Conservation (phyloP, 2,888 invertebrate genomes). For the Apamea monoglypha region DNA sequence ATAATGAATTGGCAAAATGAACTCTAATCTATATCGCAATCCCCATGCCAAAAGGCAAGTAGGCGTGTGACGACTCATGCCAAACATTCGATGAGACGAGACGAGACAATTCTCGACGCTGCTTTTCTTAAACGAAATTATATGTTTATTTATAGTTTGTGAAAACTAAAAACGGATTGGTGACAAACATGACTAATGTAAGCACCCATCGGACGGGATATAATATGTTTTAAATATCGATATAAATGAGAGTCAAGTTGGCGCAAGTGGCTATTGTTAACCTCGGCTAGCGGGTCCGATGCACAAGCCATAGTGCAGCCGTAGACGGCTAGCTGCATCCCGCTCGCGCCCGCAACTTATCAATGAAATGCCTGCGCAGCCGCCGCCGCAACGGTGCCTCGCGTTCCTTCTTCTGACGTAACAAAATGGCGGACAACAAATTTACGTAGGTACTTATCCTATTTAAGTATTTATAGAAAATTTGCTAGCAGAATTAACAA, state of each 20-base stretch:
- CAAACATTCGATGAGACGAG: conserved; percentile 78
- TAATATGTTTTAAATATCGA: conserved; percentile 60
- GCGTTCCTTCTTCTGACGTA: conserved; percentile 86
- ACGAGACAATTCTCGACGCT: conserved; percentile 74
- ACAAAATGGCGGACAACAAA: conserved; percentile 85
- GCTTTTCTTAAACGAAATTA: conserved; percentile 70
- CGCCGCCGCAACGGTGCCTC: conserved; percentile 82
- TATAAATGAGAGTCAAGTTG: conserved; percentile 64
- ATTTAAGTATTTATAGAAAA: conserved; percentile 68
- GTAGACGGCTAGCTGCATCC: conserved; percentile 81
- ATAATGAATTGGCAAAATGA: conserved; percentile 75
- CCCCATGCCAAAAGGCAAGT: conserved; percentile 78
- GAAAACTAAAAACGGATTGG: conserved; percentile 69
- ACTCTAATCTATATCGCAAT: conserved; percentile 72
- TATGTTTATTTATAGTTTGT: conserved; percentile 64
- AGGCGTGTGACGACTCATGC: conserved; percentile 81
- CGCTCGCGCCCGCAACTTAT: conserved; percentile 85
- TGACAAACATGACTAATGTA: conserved; percentile 63
- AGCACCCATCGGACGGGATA: conserved; percentile 51
- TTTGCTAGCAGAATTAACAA: conserved; percentile 56
- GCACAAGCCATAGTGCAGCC: conserved; percentile 69
- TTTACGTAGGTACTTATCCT: conserved; percentile 72
- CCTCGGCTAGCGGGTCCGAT: conserved; percentile 67
- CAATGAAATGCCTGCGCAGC: conserved; percentile 87
- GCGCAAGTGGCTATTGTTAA: conserved; percentile 68